phyloP scores from a whole-genome alignment of 1,140 invertebrate genomes.

The Oscheius sp. region DNA sequence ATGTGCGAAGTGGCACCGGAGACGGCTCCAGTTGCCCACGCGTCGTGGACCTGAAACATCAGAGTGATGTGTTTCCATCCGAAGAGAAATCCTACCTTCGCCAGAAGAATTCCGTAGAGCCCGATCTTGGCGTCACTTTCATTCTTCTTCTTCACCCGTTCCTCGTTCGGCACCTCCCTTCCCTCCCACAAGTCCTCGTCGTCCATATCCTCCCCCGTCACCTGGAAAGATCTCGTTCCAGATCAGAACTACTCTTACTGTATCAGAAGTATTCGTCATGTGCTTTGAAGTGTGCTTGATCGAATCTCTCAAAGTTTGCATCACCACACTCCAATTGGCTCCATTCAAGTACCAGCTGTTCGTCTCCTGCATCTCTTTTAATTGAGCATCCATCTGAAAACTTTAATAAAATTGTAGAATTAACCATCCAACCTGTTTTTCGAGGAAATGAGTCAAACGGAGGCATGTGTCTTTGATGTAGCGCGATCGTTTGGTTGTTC shows the following conservation, averaged over 20 bases:
- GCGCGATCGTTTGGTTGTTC: constrained; percentile 12
- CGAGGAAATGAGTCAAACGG: not conserved
- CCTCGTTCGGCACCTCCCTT: not conserved
- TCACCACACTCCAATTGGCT: constrained; percentile 15
- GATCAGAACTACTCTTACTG: not conserved
- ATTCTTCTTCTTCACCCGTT: not conserved
- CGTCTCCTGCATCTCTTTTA: not conserved
- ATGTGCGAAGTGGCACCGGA: constrained; percentile 8
- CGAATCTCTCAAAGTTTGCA: no score
- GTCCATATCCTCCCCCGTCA: not conserved
- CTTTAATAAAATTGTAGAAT: not conserved
- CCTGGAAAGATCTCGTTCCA: not conserved
- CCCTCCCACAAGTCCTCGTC: not conserved
- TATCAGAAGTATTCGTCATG: no score
- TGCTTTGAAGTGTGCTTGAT: no score
- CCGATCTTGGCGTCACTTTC: constrained; percentile 11
- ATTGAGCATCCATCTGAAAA: not conserved
- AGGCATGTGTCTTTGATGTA: constrained; percentile 1
- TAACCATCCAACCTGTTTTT: not conserved
- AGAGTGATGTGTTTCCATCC: not conserved
- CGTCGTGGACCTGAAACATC: constrained; percentile 7
- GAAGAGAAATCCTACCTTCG: not conserved
- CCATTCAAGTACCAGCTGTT: not conserved
- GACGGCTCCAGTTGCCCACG: not conserved
- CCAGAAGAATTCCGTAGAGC: constrained; percentile 17